Conservation (phyloP, 2,797 vertebrate species). For the Rhincodon typus region DNA sequence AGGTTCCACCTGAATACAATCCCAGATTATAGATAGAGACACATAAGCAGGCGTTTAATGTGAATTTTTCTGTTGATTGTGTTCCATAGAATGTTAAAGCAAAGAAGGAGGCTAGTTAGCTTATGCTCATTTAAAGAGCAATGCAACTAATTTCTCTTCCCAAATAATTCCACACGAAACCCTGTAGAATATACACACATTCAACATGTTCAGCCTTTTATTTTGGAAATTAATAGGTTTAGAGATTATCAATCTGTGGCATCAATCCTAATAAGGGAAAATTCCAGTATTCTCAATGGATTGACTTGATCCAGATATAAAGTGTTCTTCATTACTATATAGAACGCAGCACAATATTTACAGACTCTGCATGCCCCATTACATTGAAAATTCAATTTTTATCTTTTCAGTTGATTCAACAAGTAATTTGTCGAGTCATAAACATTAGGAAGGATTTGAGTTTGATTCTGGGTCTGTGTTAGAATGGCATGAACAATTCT, state of each 20-base stretch:
- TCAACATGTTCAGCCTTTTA: not conserved
- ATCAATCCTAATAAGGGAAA: not conserved
- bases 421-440: not conserved
- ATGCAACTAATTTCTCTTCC: not conserved
- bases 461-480: not conserved
- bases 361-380: not conserved
- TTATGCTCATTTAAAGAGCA: not conserved
- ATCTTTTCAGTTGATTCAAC: not conserved
- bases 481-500: not conserved
- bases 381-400: not conserved
- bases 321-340: not conserved
- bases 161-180: not conserved
- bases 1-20: not conserved
- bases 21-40: not conserved
- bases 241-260: not conserved
- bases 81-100: not conserved
- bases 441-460: not conserved
- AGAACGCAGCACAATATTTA: not conserved
- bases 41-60: not conserved
- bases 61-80: not conserved
- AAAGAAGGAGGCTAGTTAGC: not conserved
- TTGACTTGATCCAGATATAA: not conserved
- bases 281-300: not conserved
- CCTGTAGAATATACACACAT: not conserved
- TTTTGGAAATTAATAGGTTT: not conserved